A percentile compares a stretch with the other conserved stretches of the same genome.
Evolutionary conservation across 2,113 vertebrate species (phyloP).

Genomic region (Mirza zaza): DNA sequence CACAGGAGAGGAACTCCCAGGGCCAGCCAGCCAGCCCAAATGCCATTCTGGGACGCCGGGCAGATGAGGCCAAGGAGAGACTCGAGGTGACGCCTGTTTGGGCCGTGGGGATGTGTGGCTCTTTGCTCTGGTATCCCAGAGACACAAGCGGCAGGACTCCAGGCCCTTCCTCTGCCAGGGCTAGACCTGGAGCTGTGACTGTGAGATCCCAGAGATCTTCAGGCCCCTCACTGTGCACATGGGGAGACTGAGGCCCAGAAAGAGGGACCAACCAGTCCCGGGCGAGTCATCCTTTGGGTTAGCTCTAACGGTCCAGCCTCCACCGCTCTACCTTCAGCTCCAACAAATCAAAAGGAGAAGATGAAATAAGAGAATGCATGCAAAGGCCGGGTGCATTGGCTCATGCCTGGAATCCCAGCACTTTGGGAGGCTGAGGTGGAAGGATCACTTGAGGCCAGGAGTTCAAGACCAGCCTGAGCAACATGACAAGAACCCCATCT

Average conservation of each 20-base stretch:
- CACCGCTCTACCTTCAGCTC: too few relatives aligned
- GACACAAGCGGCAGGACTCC: background rate
- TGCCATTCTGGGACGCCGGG: background rate
- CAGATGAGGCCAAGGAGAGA: background rate
- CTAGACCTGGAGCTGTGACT: background rate
- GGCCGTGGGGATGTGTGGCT: background rate
- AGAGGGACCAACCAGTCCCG: background rate
- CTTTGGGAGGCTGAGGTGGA: background rate
- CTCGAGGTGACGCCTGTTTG: background rate
- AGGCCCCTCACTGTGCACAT: background rate
- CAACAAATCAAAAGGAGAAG: background rate
- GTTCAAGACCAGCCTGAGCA: background rate
- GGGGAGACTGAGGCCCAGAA: background rate
- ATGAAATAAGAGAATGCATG: background rate
- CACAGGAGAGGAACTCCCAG: background rate
- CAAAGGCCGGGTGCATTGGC: background rate
- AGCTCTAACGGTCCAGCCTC: background rate
- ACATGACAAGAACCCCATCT: background rate
- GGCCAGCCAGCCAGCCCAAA: background rate
- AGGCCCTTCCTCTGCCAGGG: background rate
- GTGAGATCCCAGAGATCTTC: background rate
- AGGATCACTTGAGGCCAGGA: background rate
- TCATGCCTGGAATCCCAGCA: background rate
- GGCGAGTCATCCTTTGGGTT: background rate
- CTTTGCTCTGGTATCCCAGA: constrained; percentile 38